Base-by-base conservation (phyloP, 2,888 invertebrate genomes). In the Callimorpha dominula region DNA sequence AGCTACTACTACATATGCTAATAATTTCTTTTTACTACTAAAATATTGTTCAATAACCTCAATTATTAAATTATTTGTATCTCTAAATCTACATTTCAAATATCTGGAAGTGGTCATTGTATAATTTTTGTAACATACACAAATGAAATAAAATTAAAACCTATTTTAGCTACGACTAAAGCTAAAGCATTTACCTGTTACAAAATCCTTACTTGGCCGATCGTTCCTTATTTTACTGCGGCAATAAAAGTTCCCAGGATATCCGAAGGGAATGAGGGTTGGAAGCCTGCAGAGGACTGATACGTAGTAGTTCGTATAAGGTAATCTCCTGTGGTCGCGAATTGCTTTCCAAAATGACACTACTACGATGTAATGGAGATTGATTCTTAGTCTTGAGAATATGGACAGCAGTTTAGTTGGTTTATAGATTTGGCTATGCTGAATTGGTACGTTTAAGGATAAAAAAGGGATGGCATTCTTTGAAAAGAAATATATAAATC, bases 221-320 rank as follows among this genome's bases (percentile, higher is more conserved):
- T 79, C 83, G 80, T 83, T 79, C 75, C 72, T 81, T 88, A 87
- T 90, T 90, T 90, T 90, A 90, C 89, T 88, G 79, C 85, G 81
- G 86, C 84, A 87, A 90, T 90, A 91, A 91, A 91, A 89, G 84
- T 84, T 78, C 83, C 82, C 85, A 81, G 86, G 85, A 84, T 83
- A 86, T 86, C 83, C 85, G 75, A 84, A 76, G 79, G 80, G 86
- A 87, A 86, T 82, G 84, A 85, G 83, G 82, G 83, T 88, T 78
- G 73, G 81, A 81, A 87, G 87, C 84, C 89, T 87, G 86, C 77
- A 85, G 84, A 85, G 85, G 74, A 78, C 79, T 85, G 87, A 89
- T 90, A 89, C 79, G 86, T 76, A 81, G 84, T 82, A 82, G n/a
- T 82, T 84, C 84, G 86, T 86, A 86, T 85, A 86, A 85, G 86